These are phyloP conservation scores for zebrafish (Danio rerio) DNA, from an alignment of 2,113 vertebrate genomes.

Conservation along the genomic window DNA sequence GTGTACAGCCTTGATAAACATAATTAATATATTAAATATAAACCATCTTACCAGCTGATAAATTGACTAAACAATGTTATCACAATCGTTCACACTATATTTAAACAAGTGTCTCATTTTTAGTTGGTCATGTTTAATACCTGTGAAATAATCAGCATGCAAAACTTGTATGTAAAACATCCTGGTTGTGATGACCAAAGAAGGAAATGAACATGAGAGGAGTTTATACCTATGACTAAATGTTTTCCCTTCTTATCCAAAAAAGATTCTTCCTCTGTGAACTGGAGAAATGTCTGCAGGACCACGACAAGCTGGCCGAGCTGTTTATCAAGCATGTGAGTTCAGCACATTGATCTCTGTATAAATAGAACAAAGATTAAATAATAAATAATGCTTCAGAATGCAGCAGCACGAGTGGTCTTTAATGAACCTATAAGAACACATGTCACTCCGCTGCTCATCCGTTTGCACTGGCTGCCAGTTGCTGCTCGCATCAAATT, in stretches of 20 bases:
- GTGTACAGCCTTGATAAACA: not conserved
- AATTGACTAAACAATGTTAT: not conserved
- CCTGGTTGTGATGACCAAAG: not conserved
- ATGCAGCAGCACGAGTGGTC: too few relatives aligned
- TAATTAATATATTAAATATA: not conserved
- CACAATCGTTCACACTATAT: not conserved
- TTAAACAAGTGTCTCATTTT: not conserved
- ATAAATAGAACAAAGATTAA: too few relatives aligned
- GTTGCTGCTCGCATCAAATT: too few relatives aligned
- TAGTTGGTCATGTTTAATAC: not conserved
- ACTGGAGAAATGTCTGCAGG: conserved; percentile 93
- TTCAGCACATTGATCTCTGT: conserved; percentile 15
- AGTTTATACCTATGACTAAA: not conserved
- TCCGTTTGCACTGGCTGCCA: too few relatives aligned
- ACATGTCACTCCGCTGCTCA: too few relatives aligned
- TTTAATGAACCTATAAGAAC: too few relatives aligned
- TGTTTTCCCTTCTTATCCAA: conserved; percentile 53
- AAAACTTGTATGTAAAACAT: not conserved
- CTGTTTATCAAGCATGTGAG: conserved; percentile 98
- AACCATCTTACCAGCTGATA: not conserved
- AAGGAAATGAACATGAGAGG: not conserved
- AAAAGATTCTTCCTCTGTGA: conserved; percentile 92
- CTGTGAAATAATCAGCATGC: not conserved
- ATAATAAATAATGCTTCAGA: too few relatives aligned
- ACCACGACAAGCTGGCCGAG: conserved; percentile 91